Evolutionary conservation across 2,113 vertebrate genomes (phyloP).

Genomic region (Daphoenositta chrysoptera): DNA sequence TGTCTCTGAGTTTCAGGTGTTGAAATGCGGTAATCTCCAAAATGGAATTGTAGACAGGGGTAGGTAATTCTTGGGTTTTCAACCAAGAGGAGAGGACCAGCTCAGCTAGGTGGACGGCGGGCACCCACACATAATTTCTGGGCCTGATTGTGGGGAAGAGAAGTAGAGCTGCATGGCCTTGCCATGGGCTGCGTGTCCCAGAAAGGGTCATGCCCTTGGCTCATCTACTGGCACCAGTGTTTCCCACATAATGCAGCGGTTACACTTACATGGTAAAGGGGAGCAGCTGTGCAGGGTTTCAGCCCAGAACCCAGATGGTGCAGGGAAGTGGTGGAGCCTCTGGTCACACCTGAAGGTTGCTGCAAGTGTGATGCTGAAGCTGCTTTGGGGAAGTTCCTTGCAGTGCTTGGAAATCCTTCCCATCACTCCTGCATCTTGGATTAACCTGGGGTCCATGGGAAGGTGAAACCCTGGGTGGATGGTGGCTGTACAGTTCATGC

Average conservation of each 20-base stretch:
- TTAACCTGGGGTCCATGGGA: neutral
- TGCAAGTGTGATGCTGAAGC: neutral
- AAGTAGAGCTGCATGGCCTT: neutral
- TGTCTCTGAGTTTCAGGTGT: neutral
- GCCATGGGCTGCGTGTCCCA: neutral
- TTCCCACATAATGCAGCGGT: neutral
- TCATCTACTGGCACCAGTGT: fast-evolving
- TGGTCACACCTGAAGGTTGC: neutral
- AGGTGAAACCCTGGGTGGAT: neutral
- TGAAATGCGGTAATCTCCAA: neutral
- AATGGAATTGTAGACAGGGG: neutral
- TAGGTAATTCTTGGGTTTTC: neutral
- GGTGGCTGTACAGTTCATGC: neutral
- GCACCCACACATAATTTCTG: fast-evolving
- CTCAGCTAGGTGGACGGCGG: neutral
- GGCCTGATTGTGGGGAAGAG: neutral
- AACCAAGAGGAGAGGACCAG: neutral
- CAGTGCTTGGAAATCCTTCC: neutral
- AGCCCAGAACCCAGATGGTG: fast-evolving
- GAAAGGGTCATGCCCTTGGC: neutral
- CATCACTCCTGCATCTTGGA: neutral
- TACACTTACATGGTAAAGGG: neutral
- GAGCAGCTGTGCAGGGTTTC: neutral
- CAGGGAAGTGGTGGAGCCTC: neutral
- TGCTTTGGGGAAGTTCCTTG: neutral